Conservation (phyloP, 2,113 vertebrate species). For the Leucoraja erinaceus region DNA sequence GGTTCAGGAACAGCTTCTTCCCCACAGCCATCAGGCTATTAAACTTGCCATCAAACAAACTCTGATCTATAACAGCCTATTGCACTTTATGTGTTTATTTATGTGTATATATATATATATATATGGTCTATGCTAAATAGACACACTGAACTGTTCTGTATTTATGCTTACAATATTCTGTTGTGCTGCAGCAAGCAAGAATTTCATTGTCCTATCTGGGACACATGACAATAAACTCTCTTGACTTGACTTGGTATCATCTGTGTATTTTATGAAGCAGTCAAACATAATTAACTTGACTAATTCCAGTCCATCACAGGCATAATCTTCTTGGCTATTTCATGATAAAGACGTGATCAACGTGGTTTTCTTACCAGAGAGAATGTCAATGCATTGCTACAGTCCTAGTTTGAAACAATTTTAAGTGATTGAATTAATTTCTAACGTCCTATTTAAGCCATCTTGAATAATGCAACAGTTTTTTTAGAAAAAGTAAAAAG, state of each 20-base stretch:
- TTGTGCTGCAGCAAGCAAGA: no score
- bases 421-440: not conserved
- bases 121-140: no score
- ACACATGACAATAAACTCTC: no score
- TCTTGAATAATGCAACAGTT: not conserved
- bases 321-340: not conserved
- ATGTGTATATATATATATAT: no score
- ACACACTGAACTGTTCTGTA: no score
- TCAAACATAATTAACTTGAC: not conserved
- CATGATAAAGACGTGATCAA: not conserved
- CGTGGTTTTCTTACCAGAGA: not conserved
- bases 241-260: not conserved
- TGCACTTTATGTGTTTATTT: no score
- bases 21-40: no score
- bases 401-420: not conserved
- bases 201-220: no score
- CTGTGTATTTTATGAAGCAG: not conserved
- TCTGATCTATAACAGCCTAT: no score
- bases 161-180: no score
- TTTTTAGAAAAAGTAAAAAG: not conserved
- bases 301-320: not conserved
- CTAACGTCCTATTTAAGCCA: not conserved
- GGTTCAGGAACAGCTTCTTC: no score
- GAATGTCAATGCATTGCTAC: not conserved
- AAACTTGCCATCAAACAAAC: no score